Conservation (phyloP, 2,113 vertebrate genomes). For the Callorhinus ursinus region DNA sequence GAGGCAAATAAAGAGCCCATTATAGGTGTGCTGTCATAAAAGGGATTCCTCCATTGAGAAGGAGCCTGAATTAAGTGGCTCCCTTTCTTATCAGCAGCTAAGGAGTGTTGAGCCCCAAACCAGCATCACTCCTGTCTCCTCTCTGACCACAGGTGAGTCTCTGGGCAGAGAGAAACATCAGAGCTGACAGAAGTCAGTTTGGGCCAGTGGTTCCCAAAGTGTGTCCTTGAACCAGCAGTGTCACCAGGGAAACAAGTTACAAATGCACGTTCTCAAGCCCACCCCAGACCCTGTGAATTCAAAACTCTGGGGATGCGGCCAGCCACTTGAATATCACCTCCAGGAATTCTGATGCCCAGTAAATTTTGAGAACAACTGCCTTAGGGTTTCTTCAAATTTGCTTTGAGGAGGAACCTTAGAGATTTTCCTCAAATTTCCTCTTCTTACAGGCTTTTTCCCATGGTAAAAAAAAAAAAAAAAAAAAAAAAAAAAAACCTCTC, state of each 20-base stretch:
- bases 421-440: background rate
- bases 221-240: background rate
- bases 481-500: rapidly evolving
- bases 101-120: background rate
- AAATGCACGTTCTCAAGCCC: background rate
- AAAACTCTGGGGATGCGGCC: background rate
- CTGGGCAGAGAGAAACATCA: background rate
- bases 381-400: background rate
- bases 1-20: background rate
- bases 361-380: background rate
- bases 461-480: rapidly evolving
- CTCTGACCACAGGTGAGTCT: background rate
- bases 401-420: background rate
- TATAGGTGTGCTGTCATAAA: background rate
- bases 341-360: background rate
- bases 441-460: background rate
- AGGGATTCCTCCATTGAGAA: background rate
- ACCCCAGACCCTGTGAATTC: background rate
- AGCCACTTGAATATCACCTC: background rate
- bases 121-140: too few species aligned
- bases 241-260: background rate
- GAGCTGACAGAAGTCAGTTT: background rate
- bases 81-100: background rate
- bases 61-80: too few species aligned
- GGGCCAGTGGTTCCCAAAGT: background rate